These are phyloP conservation scores for Lepidostoma basale DNA, from an alignment of 1,140 invertebrate genomes.

Conservation along the genomic window DNA sequence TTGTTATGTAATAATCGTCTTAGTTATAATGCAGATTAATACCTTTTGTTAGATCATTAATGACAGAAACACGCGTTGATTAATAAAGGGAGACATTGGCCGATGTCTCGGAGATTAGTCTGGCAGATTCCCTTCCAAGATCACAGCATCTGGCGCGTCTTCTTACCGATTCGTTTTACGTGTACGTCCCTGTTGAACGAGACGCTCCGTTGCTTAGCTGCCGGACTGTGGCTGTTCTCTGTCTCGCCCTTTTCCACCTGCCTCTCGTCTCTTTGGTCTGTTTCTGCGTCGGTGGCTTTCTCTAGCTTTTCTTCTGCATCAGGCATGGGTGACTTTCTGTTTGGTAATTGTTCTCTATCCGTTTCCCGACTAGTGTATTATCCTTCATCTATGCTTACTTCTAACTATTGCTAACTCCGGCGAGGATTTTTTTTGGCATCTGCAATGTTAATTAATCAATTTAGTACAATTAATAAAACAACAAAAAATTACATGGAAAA, in stretches of 20 bases:
- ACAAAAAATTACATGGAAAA: too few species aligned
- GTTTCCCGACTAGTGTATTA: background rate
- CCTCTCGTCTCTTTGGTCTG: background rate
- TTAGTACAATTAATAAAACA: too few species aligned
- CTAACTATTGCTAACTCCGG: background rate
- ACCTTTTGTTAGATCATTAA: too few species aligned
- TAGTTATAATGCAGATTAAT: too few species aligned
- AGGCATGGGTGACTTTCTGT: conserved; percentile 15
- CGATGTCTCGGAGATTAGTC: too few species aligned
- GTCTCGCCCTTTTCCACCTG: background rate
- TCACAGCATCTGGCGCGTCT: too few species aligned
- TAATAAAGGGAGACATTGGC: too few species aligned
- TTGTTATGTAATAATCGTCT: too few species aligned
- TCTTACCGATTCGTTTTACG: conserved; percentile 86
- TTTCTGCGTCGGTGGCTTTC: background rate
- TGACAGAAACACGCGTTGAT: too few species aligned
- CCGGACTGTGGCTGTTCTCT: background rate
- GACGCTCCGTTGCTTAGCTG: conserved; percentile 61
- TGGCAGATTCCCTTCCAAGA: too few species aligned
- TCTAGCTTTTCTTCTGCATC: conserved; percentile 3
- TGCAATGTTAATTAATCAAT: background rate
- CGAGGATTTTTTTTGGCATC: background rate
- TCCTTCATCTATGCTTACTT: background rate
- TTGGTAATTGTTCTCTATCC: background rate
- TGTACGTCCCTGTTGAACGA: conserved; percentile 89